Percentiles rank a stretch among this genome's conserved stretches.
phyloP scores from a whole-genome alignment of 2,888 invertebrate species.

The Mimas tiliae region DNA sequence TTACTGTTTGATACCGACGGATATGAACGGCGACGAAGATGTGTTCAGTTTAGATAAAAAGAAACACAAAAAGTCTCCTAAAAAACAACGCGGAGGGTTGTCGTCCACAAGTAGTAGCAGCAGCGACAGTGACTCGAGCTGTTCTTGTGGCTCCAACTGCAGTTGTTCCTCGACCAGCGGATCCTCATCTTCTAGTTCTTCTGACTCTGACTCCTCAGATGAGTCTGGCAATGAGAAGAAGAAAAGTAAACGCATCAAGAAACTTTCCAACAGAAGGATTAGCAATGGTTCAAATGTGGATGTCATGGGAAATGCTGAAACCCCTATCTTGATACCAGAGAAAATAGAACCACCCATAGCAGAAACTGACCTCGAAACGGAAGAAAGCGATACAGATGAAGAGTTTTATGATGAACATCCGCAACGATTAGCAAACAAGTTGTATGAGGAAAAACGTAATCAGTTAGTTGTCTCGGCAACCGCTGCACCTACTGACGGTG shows the following conservation, averaged over 20 bases:
- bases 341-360: slow-evolving; percentile 86
- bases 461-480: slow-evolving; percentile 87
- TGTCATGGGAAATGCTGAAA: slow-evolving; percentile 80
- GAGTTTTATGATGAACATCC: slow-evolving; percentile 95
- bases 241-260: slow-evolving; percentile 70
- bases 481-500: slow-evolving; percentile 86
- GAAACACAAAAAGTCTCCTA: slow-evolving; percentile 80
- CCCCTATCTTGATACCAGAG: slow-evolving; percentile 73
- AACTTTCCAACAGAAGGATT: slow-evolving; percentile 64
- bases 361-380: slow-evolving; percentile 94
- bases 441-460: slow-evolving; percentile 90
- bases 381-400: slow-evolving; percentile 94
- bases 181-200: slow-evolving; percentile 87
- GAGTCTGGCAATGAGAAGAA: slow-evolving; percentile 73
- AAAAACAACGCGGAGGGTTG: slow-evolving; percentile 76
- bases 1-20: slow-evolving; percentile 86
- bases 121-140: slow-evolving; percentile 90
- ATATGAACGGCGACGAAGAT: slow-evolving; percentile 77
- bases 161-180: slow-evolving; percentile 91
- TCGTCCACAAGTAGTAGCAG: slow-evolving; percentile 91
- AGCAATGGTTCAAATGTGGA: slow-evolving; percentile 83
- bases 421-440: slow-evolving; percentile 88
- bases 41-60: slow-evolving; percentile 67
- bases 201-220: slow-evolving; percentile 78
- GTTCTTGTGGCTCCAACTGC: slow-evolving; percentile 93